phyloP scores from a whole-genome alignment of 1,140 invertebrate species.

The Pseudomyrmex cubaensis region DNA sequence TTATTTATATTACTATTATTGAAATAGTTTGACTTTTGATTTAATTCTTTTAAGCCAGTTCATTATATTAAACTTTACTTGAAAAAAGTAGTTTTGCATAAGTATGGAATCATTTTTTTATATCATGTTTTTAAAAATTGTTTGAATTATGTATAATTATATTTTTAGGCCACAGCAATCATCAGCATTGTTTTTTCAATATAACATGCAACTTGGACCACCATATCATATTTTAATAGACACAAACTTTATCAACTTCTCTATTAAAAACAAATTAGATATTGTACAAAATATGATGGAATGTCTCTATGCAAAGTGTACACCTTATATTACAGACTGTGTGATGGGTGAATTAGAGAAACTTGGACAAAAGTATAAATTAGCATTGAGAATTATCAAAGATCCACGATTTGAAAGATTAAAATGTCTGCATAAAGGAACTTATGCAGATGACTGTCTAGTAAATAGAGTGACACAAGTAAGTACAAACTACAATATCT shows the following conservation, averaged over 20 bases:
- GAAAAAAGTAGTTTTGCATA: background rate
- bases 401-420: constrained; percentile 97
- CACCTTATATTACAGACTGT: constrained; percentile 99
- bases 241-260: constrained; percentile 99
- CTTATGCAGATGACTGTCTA: constrained; percentile 99
- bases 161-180: constrained; percentile 91
- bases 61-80: no score
- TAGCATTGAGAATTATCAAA: constrained; percentile 98
- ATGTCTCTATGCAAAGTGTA: constrained; percentile 99
- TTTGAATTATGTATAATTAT: constrained; percentile 4
- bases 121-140: no score
- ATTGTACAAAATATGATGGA: constrained; percentile 99
- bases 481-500: constrained; percentile 59
- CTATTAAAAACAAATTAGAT: constrained; percentile 99
- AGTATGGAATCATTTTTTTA: background rate
- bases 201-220: constrained; percentile 99
- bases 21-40: no score
- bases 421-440: constrained; percentile 98
- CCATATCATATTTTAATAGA: constrained; percentile 99
- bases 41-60: no score
- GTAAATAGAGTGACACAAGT: constrained; percentile 97
- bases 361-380: constrained; percentile 96
- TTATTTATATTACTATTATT: no score
- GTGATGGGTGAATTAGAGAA: constrained; percentile 99
- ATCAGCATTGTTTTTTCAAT: constrained; percentile 98